Percentiles rank a stretch among this genome's conserved stretches.
phyloP scores from a whole-genome alignment of 2,888 invertebrate genomes.

The Eueremaeus valkanovi region DNA sequence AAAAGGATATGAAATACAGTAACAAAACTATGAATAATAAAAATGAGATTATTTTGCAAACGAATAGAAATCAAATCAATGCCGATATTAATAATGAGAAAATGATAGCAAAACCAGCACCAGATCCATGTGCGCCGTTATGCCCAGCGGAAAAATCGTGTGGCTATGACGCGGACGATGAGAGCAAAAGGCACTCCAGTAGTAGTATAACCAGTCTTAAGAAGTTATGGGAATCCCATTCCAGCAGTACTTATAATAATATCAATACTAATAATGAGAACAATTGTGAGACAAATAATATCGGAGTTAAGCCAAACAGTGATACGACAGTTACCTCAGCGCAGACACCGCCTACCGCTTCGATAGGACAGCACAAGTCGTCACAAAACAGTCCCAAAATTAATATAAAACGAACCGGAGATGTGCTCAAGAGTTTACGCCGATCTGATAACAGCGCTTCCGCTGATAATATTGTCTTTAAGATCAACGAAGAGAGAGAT shows the following conservation, averaged over 20 bases:
- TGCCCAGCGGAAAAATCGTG: slow-evolving; percentile 42
- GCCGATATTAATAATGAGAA: slow-evolving; percentile 11
- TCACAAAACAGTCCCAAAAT: slow-evolving; percentile 23
- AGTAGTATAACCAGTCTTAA: slow-evolving; percentile 88
- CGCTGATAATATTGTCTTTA: slow-evolving; percentile 26
- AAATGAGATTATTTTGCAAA: background rate
- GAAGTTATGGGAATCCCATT: slow-evolving; percentile 76
- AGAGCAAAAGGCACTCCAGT: slow-evolving; percentile 82
- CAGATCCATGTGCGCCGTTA: slow-evolving; percentile 37
- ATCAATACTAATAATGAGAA: slow-evolving; percentile 42
- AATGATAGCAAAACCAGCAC: background rate
- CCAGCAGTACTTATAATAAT: slow-evolving; percentile 44
- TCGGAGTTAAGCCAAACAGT: background rate
- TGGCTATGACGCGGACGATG: slow-evolving; percentile 58
- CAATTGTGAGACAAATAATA: slow-evolving; percentile 43
- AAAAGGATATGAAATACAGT: slow-evolving; percentile 19
- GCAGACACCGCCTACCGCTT: slow-evolving; percentile 1
- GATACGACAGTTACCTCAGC: slow-evolving; percentile 33
- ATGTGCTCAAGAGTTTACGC: slow-evolving; percentile 17
- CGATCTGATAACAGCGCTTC: slow-evolving; percentile 29
- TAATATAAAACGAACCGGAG: background rate
- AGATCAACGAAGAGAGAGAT: slow-evolving; percentile 14
- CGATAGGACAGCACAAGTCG: no score
- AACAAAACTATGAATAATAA: slow-evolving; percentile 1
- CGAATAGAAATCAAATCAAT: background rate